Percentiles rank a stretch among this genome's conserved stretches.
Conservation (phyloP, 2,797 vertebrate genomes). For the Nannoperca obscura region DNA sequence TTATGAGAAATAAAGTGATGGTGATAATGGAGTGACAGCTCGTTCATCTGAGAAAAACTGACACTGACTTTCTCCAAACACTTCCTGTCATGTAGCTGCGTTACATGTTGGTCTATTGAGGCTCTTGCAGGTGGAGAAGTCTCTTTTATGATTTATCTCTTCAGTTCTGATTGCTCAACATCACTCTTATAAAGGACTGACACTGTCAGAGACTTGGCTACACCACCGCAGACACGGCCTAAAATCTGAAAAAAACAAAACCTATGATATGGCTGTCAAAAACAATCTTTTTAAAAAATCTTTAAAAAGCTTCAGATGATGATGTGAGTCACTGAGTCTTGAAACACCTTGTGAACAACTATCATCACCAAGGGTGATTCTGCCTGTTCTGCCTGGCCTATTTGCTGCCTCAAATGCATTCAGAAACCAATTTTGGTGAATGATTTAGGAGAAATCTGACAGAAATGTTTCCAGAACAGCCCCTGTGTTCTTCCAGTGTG, state of each 20-base stretch:
- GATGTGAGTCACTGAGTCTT: background rate
- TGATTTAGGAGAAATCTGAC: constrained; percentile 39
- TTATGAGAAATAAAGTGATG: background rate
- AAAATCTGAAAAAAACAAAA: no score
- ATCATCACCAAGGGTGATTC: constrained; percentile 1
- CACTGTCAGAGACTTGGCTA: no score
- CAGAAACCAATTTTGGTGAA: constrained; percentile 35
- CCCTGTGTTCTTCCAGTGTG: constrained; percentile 1
- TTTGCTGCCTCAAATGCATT: constrained; percentile 33
- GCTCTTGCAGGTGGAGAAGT: background rate
- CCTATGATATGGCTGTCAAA: no score
- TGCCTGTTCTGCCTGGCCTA: constrained; percentile 14
- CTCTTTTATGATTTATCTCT: background rate
- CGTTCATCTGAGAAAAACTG: constrained; percentile 5
- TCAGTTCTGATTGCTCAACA: background rate
- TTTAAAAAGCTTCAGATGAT: background rate
- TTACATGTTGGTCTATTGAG: background rate
- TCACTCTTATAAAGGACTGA: no score
- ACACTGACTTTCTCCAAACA: constrained; percentile 14
- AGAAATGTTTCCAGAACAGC: constrained; percentile 18
- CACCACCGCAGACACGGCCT: no score
- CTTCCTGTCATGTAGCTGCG: background rate
- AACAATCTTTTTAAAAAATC: no score
- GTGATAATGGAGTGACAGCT: constrained; percentile 1
- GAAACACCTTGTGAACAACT: constrained; percentile 1